These are phyloP conservation scores for Calephelis virginiensis DNA, from an alignment of 1,140 invertebrate genomes.

Conservation along the genomic window DNA sequence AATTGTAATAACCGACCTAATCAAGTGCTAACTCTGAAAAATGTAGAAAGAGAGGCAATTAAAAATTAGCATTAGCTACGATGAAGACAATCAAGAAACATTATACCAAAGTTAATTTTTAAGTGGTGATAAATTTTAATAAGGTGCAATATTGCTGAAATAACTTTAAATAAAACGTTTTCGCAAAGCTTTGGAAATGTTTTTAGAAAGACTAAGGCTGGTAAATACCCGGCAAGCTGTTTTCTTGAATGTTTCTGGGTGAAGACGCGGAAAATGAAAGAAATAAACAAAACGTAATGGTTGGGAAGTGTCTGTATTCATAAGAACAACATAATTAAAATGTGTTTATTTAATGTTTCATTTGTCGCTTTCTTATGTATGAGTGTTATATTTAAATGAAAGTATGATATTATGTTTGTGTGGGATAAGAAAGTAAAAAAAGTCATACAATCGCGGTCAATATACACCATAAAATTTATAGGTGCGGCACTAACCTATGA, in stretches of 20 bases:
- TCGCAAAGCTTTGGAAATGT: background rate
- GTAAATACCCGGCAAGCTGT: background rate
- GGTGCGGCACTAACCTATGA: too few relatives aligned
- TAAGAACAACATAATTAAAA: background rate
- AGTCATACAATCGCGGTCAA: too few relatives aligned
- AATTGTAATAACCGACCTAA: too few relatives aligned
- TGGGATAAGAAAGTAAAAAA: too few relatives aligned
- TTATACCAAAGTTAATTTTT: too few relatives aligned
- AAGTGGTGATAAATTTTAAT: background rate
- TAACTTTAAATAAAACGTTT: background rate
- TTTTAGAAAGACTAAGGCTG: background rate
- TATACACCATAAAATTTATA: too few relatives aligned
- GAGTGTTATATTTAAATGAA: too few relatives aligned
- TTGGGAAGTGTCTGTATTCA: background rate
- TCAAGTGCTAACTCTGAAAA: too few relatives aligned
- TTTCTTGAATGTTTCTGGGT: background rate
- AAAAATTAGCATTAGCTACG: too few relatives aligned
- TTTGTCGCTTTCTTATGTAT: background rate
- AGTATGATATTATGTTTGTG: too few relatives aligned
- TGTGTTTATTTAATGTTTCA: background rate
- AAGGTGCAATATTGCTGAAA: background rate
- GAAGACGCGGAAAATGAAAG: background rate
- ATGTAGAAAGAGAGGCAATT: too few relatives aligned
- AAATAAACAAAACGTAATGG: conserved; percentile 5
- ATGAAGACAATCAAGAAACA: too few relatives aligned